Percentiles rank a stretch among this genome's conserved stretches.
These are phyloP conservation scores for Buathra laborator DNA, from an alignment of 2,888 invertebrate genomes.

Conservation along the genomic window DNA sequence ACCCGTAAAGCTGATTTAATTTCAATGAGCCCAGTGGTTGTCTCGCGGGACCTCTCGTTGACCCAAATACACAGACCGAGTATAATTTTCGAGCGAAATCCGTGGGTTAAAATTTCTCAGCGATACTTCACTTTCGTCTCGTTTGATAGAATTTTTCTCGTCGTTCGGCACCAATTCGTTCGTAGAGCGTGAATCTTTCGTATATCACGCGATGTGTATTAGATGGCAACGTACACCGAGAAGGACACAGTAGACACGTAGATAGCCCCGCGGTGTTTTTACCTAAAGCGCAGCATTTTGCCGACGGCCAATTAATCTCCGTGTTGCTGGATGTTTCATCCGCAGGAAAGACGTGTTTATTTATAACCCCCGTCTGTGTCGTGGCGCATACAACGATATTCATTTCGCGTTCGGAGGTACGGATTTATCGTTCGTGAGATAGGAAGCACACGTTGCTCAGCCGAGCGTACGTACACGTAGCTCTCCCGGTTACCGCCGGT, in stretches of 20 bases:
- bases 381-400: constrained; percentile 66
- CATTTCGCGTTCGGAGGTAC: constrained; percentile 63
- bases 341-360: constrained; percentile 69
- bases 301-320: constrained; percentile 67
- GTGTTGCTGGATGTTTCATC: constrained; percentile 66
- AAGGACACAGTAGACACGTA: constrained; percentile 21
- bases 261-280: constrained; percentile 33
- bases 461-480: constrained; percentile 38
- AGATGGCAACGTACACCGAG: constrained; percentile 35
- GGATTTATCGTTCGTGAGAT: constrained; percentile 65
- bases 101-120: not conserved
- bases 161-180: constrained; percentile 23
- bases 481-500: not conserved
- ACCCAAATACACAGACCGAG: not conserved
- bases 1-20: not conserved
- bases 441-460: constrained; percentile 58
- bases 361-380: constrained; percentile 65
- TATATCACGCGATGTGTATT: constrained; percentile 39
- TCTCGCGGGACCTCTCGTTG: not conserved
- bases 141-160: constrained; percentile 34
- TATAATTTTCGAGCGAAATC: not conserved
- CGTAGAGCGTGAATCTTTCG: not conserved
- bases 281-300: constrained; percentile 36
- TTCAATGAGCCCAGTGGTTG: not conserved
- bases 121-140: constrained; percentile 31